Evolutionary conservation across 1,140 invertebrate genomes (phyloP).

Genomic region (Cydia strobilella): DNA sequence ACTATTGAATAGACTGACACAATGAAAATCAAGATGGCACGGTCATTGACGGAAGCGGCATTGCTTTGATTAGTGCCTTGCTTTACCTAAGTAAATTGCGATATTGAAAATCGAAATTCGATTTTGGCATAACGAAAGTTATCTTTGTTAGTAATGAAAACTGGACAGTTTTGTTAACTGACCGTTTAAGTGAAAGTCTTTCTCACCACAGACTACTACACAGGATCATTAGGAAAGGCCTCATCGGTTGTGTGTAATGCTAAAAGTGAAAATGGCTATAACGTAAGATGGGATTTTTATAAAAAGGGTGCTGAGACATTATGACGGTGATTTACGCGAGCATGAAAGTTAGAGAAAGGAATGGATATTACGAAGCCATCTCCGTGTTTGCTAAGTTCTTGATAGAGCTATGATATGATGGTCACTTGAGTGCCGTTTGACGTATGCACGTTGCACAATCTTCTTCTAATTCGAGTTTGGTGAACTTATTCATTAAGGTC

Average conservation of each 20-base stretch:
- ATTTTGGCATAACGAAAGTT: slow-evolving; percentile 40
- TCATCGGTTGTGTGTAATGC: slow-evolving; percentile 37
- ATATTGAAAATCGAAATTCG: slow-evolving; percentile 45
- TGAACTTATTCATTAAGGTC: too few species aligned
- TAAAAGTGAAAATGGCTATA: slow-evolving; percentile 46
- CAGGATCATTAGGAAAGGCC: slow-evolving; percentile 44
- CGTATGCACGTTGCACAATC: background rate
- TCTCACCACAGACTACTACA: slow-evolving; percentile 46
- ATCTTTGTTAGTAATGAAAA: slow-evolving; percentile 46
- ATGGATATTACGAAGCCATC: background rate
- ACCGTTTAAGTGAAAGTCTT: slow-evolving; percentile 56
- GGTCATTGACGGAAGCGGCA: slow-evolving; percentile 35
- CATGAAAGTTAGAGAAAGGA: slow-evolving; percentile 25
- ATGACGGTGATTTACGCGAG: background rate
- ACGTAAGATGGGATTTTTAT: slow-evolving; percentile 34
- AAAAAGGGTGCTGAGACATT: slow-evolving; percentile 37
- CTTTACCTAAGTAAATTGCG: slow-evolving; percentile 23
- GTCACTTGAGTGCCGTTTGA: background rate
- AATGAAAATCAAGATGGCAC: slow-evolving; percentile 36
- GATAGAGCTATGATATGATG: background rate
- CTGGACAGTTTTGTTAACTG: slow-evolving; percentile 42
- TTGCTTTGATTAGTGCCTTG: slow-evolving; percentile 39
- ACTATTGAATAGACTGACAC: slow-evolving; percentile 31
- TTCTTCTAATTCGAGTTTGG: too few species aligned
- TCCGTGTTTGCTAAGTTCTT: background rate